Base-by-base conservation (phyloP, 1,140 invertebrate species). In the Drosophila melanica region DNA sequence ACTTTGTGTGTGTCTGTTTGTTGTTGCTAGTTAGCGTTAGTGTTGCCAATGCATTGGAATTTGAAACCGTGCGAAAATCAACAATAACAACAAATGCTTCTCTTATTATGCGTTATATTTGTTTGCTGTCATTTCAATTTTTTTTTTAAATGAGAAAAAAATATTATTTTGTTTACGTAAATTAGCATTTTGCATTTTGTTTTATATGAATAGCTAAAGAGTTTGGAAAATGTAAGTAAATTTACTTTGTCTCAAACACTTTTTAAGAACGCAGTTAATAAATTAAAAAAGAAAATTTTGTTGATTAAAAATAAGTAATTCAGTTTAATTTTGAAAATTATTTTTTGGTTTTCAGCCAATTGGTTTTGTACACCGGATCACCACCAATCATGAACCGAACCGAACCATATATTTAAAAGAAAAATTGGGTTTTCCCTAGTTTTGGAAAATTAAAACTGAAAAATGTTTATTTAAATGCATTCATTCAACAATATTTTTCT, bases 11-110 rank as follows among this genome's bases (percentile, higher is more conserved):
- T 54, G 48, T 44, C 1, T 4, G 16, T 44, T 68, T 69, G 39
- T 45, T 53, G 68, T 58, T 70, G 47, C 51, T 77, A 59, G 62
- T 76, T 72, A 75, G 75, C 80, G 60, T 53, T 75, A 81, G 79
- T 81, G 80, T 79, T 82, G 80, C 80, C 75, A 82, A 75, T 81
- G 76, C 77, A 86, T 86, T 82, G 82, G 75, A 86, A 86, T 86
- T 82, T 72, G 71, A 82, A 60, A 76, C 82, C 79, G 82, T 85
- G 81, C 78, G 63, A 86, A 81, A 66, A 81, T 86, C 75, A 64
- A 77, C 66, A 75, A 35, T 35, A 35, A 57, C 47, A 80, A 58
- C 37, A 75, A 66, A 44, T 58, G 50, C 64, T 41, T 35, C 35
- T 41, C 50, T 33, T 62, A 16, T 20, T 63, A 55, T 66, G 48